Percentiles rank a stretch among this genome's conserved stretches.
Conservation (phyloP, 2,888 invertebrate genomes). For the Lepidochrysops patricia region DNA sequence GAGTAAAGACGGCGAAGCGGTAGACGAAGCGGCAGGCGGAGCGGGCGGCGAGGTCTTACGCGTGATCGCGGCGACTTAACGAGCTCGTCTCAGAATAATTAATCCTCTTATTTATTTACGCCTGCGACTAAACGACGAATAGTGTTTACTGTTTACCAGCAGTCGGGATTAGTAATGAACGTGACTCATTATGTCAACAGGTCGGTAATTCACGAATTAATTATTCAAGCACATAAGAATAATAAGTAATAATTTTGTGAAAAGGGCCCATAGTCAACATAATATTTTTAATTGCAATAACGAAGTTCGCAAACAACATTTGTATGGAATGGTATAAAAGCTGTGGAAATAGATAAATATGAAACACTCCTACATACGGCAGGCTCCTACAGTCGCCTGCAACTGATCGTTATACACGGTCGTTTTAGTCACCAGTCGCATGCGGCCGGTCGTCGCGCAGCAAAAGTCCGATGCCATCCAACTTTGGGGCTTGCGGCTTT, state of each 20-base stretch:
- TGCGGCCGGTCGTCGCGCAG: slow-evolving; percentile 35
- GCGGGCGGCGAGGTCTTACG: neutral
- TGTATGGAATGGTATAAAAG: too few relatives aligned
- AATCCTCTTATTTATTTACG: slow-evolving; percentile 8
- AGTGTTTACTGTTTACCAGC: slow-evolving; percentile 1
- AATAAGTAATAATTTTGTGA: too few relatives aligned
- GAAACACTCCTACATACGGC: too few relatives aligned
- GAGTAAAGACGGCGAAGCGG: neutral
- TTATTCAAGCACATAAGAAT: too few relatives aligned
- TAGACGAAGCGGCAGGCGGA: neutral
- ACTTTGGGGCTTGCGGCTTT: slow-evolving; percentile 31
- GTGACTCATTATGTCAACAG: neutral
- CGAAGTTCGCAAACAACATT: too few relatives aligned
- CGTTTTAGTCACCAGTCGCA: slow-evolving; percentile 30
- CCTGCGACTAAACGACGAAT: slow-evolving; percentile 21
- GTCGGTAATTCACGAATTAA: neutral
- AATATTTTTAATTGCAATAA: too few relatives aligned
- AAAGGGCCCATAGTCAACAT: too few relatives aligned
- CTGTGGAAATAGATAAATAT: too few relatives aligned
- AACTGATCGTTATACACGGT: too few relatives aligned
- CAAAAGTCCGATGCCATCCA: slow-evolving; percentile 36
- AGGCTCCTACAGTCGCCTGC: too few relatives aligned
- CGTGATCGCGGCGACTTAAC: neutral
- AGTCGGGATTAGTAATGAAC: neutral
- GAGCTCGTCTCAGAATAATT: slow-evolving; percentile 4